phyloP scores from a whole-genome alignment of 2,797 vertebrate genomes.

The Manis javanica region DNA sequence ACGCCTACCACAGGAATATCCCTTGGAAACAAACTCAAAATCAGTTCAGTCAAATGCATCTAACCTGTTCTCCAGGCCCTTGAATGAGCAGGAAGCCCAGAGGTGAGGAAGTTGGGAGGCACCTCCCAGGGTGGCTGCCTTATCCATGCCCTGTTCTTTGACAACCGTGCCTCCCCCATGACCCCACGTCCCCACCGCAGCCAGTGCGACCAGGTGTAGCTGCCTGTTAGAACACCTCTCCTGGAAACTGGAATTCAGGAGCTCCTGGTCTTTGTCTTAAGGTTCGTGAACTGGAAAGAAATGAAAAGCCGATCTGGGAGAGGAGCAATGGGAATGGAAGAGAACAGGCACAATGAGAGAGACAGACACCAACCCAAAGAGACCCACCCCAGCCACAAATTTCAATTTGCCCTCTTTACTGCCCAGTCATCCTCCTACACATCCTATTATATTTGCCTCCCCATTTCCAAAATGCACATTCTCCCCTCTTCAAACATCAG shows the following conservation, averaged over 20 bases:
- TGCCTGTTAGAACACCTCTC: background rate
- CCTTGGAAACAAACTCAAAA: background rate
- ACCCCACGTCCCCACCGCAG: background rate
- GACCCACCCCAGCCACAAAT: background rate
- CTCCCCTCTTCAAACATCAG: background rate
- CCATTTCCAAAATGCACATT: background rate
- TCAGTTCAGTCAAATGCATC: background rate
- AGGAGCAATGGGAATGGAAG: background rate
- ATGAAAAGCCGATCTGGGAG: background rate
- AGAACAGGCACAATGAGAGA: background rate
- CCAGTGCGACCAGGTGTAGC: background rate
- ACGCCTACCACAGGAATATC: background rate
- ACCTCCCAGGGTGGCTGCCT: background rate
- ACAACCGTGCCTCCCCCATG: background rate
- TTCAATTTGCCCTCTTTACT: background rate
- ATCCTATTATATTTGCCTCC: background rate
- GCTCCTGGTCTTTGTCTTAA: background rate
- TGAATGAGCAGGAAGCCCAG: background rate
- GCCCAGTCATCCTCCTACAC: no score
- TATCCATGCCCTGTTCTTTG: background rate
- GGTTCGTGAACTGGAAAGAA: background rate
- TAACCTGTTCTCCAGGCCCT: background rate
- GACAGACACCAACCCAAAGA: background rate
- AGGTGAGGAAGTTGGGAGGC: background rate
- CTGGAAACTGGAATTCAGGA: background rate